Evolutionary conservation across 2,113 vertebrate genomes (phyloP), one percentile per base, ranked within the genome.

Genomic region (Siniperca knerii): DNA sequence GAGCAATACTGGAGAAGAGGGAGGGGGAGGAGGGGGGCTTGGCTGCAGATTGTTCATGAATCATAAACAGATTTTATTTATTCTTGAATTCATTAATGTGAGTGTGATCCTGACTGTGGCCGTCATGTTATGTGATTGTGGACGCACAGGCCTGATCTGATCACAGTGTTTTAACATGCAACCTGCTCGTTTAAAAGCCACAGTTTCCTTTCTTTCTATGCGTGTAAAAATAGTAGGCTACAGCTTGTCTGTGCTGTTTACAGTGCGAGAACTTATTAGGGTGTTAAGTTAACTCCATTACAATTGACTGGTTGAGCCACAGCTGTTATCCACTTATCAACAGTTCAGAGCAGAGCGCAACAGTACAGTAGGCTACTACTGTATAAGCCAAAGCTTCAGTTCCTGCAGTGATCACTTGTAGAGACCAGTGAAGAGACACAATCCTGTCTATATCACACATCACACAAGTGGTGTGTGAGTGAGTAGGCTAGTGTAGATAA

Each of bases 81-180:
- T 65, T 16, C 23, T 33, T 66, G n/a, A n/a, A 20, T 52, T 67
- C 18, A 15, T 68, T 1, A 2, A 6, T 20, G 62, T 29, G 58
- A 33, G n/a, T 40, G 77, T 21, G 57, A 44, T 60, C 55, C 25
- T 10, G 60, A 61, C 62, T 29, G 55, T 23, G 76, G 35, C 25
- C 70, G 82, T 77, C 65, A 35, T 18, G 66, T 23, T 70, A 0
- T n/a, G 21, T 29, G 64, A 29, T 4, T 71, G 67, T 77, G 73
- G 64, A 81, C 82, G 72, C 78, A 40, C 72, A 88, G 86, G 92
- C 90, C 90, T 25, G 75, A 74, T 66, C 48, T 16, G 74, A 60
- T 13, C 77, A 4, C 80, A 37, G 44, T 52, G 69, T 18, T 37
- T 40, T 69, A 23, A 18, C 73, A 64, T 20, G 64, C 69, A 64